phyloP scores from a whole-genome alignment of 2,797 vertebrate genomes.

The Chromis chromis region DNA sequence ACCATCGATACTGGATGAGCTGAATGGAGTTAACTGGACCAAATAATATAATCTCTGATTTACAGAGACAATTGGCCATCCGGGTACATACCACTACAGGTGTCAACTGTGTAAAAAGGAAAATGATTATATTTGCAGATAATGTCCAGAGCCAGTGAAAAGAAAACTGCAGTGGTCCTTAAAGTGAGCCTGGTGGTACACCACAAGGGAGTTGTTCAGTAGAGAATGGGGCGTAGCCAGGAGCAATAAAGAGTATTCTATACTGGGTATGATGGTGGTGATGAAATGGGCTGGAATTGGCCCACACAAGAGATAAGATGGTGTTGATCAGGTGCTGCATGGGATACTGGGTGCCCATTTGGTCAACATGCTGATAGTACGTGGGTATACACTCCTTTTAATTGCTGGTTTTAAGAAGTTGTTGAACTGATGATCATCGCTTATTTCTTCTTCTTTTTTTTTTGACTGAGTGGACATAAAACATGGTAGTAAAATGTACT shows the following conservation, averaged over 20 bases:
- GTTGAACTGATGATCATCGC: not conserved
- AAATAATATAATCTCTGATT: no score
- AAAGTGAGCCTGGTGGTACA: no score
- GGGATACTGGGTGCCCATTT: not conserved
- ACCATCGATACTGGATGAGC: no score
- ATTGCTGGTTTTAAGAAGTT: not conserved
- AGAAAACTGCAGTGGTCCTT: no score
- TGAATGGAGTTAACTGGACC: no score
- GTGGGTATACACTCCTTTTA: not conserved
- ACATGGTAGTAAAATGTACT: constrained; percentile 35
- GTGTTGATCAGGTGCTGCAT: constrained; percentile 1
- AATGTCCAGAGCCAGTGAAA: no score
- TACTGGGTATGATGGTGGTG: not conserved
- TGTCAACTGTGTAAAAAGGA: no score
- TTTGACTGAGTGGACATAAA: constrained; percentile 22
- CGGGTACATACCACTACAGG: no score
- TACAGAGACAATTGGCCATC: no score
- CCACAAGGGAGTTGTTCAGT: no score
- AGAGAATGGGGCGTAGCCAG: not conserved
- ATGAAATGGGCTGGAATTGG: not conserved
- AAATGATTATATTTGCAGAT: no score
- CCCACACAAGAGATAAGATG: not conserved
- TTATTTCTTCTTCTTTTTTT: no score
- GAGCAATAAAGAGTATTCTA: not conserved
- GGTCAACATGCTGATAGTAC: not conserved